Evolutionary conservation across 2,797 vertebrate species (phyloP).

Genomic region (Potorous gilbertii): DNA sequence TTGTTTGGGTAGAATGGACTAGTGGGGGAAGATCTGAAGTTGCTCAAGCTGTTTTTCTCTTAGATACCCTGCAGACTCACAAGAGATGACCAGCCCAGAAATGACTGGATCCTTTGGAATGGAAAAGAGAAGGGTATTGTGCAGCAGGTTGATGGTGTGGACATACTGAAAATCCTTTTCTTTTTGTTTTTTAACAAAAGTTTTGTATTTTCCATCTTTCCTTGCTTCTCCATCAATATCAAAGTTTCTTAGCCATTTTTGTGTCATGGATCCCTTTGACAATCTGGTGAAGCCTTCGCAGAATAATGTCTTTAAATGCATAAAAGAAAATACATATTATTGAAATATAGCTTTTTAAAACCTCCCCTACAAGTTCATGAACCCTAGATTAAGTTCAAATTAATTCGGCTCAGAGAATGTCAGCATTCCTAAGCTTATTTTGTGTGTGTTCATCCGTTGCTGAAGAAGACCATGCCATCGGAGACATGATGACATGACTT

Average conservation of each 20-base stretch:
- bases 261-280: background rate
- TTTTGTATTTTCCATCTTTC: background rate
- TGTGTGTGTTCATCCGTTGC: no score
- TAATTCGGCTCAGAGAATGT: constrained; percentile 73
- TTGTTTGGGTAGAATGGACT: background rate
- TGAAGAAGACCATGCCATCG: no score
- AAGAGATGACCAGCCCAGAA: background rate
- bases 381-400: background rate
- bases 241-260: background rate
- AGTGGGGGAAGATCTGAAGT: background rate
- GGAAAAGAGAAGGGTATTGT: background rate
- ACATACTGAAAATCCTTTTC: background rate
- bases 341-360: background rate
- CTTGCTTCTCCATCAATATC: background rate
- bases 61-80: background rate
- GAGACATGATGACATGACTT: no score
- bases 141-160: background rate
- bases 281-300: background rate
- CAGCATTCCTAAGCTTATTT: constrained; percentile 59
- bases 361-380: background rate
- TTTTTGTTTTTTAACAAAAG: background rate
- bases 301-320: background rate
- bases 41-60: background rate
- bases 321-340: background rate
- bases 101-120: background rate